Base-by-base conservation (phyloP, 2,888 invertebrate genomes). In the Mayetiola destructor region DNA sequence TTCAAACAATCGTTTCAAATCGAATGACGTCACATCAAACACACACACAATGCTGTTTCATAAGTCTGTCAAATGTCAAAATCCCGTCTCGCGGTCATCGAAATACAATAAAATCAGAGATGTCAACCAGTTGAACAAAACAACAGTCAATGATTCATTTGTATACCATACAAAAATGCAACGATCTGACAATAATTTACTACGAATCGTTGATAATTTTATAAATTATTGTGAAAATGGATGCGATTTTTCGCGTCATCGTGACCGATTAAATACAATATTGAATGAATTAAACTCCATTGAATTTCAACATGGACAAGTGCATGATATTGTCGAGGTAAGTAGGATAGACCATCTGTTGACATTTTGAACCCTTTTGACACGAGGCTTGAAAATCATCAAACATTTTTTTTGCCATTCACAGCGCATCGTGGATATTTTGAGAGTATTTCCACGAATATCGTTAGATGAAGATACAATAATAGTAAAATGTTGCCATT, bases 231-330 rank as follows among this genome's bases (percentile, higher is more conserved):
- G 53, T 12, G 53, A 53, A 53, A 53, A 29, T 30, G 30, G 30
- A 32, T 10, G 29, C 4, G 53, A 53, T 20, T 14, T 30, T 2
- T 18, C 20, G 16, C 53, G 53, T 2, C 55, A 55, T 55, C 35
- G 55, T 64, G 66, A 68, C 36, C 70, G 73, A 61, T 71, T 82
- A 3, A 77, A 79, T 63, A 67, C 69, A 40, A 67, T 77, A 16
- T 71, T 85, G 54, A 80, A 80, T 63, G 80, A 82, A 62, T 70
- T 85, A 36, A 83, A 82, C 66, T 72, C 76, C 1, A 69, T 81
- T 55, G 80, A 83, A 62, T 83, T 75, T 64, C 76, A 77, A 64
- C 65, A 65, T 20, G 69, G 75, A 58, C 60, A 61, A 20, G 59
- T 12, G 14, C 18, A 23, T 9, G 55, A 55, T 32, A 53, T 53